A percentile compares a stretch with the other conserved stretches of the same genome.
These are phyloP conservation scores for Desmodus rotundus DNA, from an alignment of 2,113 vertebrate genomes.

Conservation along the genomic window DNA sequence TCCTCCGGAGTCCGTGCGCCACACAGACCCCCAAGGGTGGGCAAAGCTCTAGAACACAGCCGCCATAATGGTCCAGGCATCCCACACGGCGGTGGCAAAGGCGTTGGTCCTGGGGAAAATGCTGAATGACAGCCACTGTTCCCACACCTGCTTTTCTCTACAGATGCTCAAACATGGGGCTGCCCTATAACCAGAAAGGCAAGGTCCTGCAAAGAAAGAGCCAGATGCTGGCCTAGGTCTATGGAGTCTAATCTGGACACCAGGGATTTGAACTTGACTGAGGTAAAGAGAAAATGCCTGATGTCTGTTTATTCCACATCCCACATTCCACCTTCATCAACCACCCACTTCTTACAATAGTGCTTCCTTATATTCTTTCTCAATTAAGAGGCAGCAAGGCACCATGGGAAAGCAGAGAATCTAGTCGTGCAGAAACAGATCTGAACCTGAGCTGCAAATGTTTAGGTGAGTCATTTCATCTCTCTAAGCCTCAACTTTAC, in stretches of 20 bases:
- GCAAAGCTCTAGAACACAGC: not conserved
- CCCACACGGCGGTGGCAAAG: not conserved
- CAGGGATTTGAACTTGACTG: not conserved
- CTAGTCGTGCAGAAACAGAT: not conserved
- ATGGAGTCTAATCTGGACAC: not conserved
- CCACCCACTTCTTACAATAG: not conserved
- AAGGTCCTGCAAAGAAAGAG: not conserved
- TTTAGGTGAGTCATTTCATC: not conserved
- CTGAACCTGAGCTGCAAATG: not conserved
- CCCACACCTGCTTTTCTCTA: not conserved
- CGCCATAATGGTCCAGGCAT: not conserved
- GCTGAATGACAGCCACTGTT: not conserved
- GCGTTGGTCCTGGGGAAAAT: not conserved
- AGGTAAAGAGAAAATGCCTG: not conserved
- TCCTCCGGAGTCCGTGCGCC: not conserved
- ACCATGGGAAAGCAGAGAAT: not conserved
- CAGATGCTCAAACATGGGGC: fast-evolving
- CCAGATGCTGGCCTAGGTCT: not conserved
- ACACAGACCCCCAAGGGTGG: fast-evolving
- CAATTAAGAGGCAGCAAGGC: not conserved
- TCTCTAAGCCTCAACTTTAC: not conserved
- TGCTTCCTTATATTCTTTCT: not conserved
- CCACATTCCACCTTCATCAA: not conserved
- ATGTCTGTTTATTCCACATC: not conserved
- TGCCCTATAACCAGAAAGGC: not conserved